Evolutionary conservation across 2,888 invertebrate genomes (phyloP).

Genomic region (Tanypteryx hageni): DNA sequence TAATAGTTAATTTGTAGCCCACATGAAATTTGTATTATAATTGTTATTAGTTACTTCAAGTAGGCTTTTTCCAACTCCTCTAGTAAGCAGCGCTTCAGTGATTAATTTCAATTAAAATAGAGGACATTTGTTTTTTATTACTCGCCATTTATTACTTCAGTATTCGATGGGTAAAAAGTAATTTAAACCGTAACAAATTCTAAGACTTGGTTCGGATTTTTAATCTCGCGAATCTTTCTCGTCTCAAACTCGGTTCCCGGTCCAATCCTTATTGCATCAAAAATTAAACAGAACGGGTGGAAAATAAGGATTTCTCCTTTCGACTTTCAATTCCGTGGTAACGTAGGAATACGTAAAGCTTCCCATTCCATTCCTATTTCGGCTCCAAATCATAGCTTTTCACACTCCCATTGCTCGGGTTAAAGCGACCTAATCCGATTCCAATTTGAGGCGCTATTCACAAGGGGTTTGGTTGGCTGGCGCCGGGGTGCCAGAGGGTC

Average conservation of each 20-base stretch:
- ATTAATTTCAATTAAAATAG: too few species aligned
- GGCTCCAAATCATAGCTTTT: slow-evolving; percentile 42
- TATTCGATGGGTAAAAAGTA: too few species aligned
- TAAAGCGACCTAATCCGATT: slow-evolving; percentile 56
- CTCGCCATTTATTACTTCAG: too few species aligned
- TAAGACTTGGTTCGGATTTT: too few species aligned
- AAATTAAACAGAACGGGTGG: neutral
- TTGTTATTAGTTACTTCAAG: too few species aligned
- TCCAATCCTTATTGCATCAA: neutral
- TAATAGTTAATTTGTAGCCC: too few species aligned
- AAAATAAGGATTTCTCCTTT: neutral
- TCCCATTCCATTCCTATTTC: neutral
- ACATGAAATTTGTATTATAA: too few species aligned
- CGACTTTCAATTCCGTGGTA: neutral
- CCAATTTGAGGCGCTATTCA: slow-evolving; percentile 34
- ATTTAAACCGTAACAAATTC: too few species aligned
- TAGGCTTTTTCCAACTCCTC: too few species aligned
- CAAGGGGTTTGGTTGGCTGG: slow-evolving; percentile 12
- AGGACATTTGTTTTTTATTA: too few species aligned
- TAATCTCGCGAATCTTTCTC: neutral
- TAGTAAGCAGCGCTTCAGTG: too few species aligned
- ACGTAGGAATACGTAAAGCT: neutral
- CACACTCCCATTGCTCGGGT: slow-evolving; percentile 6
- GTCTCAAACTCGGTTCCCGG: neutral
- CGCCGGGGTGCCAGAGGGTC: slow-evolving; percentile 26